phyloP scores from a whole-genome alignment of 2,888 invertebrate species.

The Melitaea athalia region DNA sequence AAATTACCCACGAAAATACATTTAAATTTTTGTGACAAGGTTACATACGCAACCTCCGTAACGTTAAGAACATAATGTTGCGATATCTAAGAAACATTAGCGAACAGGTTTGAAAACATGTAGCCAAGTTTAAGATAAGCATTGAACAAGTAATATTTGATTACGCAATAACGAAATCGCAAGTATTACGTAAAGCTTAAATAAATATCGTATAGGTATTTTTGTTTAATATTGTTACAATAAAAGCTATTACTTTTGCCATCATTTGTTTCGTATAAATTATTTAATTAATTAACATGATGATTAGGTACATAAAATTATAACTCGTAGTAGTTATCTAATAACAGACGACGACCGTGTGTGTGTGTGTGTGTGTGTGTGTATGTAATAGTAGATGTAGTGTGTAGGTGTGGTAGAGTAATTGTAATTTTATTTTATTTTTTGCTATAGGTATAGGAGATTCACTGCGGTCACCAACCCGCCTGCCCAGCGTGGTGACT shows the following conservation, averaged over 20 bases:
- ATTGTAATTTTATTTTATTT: too few relatives aligned
- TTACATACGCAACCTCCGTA: conserved; percentile 34
- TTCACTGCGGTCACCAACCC: too few relatives aligned
- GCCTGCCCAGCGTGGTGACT: too few relatives aligned
- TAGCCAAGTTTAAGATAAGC: conserved; percentile 15
- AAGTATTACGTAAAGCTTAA: not conserved
- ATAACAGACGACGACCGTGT: too few relatives aligned
- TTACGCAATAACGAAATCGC: conserved; percentile 6
- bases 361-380: too few relatives aligned
- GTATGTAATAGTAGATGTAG: too few relatives aligned
- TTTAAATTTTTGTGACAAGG: conserved; percentile 23
- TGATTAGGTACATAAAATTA: too few relatives aligned
- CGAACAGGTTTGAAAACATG: conserved; percentile 21
- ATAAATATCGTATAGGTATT: not conserved
- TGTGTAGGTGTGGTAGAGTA: too few relatives aligned
- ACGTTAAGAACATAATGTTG: conserved; percentile 23
- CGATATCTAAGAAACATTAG: conserved; percentile 7
- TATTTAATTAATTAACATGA: not conserved
- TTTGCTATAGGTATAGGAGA: too few relatives aligned
- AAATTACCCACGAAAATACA: too few relatives aligned
- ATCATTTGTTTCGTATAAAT: not conserved
- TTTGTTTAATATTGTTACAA: not conserved
- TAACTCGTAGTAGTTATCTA: too few relatives aligned
- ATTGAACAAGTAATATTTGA: not conserved
- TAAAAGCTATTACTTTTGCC: not conserved